Conservation (phyloP, 2,797 vertebrate species). For the Falco berigora region DNA sequence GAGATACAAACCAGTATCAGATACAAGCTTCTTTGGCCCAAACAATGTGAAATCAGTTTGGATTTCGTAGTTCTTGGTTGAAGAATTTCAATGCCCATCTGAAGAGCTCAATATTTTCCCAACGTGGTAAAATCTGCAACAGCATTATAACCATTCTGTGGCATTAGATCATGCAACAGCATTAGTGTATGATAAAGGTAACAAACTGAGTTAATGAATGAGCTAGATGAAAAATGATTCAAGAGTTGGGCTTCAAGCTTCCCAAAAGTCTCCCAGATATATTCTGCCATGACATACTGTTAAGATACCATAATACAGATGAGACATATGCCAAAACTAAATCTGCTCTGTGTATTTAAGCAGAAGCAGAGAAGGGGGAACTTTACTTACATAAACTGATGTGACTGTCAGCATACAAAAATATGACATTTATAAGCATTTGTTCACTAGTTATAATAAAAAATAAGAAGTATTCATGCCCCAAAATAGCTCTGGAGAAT, state of each 20-base stretch:
- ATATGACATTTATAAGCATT: neutral
- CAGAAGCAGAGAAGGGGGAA: neutral
- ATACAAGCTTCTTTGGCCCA: neutral
- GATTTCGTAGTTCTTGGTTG: neutral
- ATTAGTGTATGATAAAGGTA: neutral
- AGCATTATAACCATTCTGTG: neutral
- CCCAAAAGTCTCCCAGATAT: neutral
- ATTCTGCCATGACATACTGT: neutral
- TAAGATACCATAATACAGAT: neutral
- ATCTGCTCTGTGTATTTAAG: neutral
- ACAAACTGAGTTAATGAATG: neutral
- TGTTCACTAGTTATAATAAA: neutral
- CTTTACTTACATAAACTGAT: neutral
- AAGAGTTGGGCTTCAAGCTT: neutral
- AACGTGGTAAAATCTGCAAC: neutral
- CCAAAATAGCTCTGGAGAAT: neutral
- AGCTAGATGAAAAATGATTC: neutral
- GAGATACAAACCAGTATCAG: neutral
- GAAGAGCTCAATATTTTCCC: neutral
- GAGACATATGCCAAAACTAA: neutral
- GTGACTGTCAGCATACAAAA: neutral
- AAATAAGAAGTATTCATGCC: neutral
- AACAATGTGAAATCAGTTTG: neutral
- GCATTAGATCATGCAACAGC: neutral
- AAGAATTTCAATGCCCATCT: neutral